A percentile compares a stretch with the other conserved stretches of the same genome.
Conservation (phyloP, 2,113 vertebrate genomes). For the Chinchilla lanigera region DNA sequence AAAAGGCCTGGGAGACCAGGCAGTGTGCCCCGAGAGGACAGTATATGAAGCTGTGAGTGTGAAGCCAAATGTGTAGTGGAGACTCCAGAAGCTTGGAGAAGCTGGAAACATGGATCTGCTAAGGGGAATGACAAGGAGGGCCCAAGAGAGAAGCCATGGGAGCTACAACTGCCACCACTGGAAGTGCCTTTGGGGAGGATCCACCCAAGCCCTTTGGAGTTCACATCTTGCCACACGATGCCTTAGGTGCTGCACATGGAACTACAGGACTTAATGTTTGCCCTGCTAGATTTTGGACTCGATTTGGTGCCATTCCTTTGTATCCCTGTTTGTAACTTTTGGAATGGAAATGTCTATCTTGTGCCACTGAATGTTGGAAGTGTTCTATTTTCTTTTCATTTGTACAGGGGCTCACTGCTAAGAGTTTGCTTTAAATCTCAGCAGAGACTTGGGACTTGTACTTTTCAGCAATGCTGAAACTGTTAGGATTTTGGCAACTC, state of each 20-base stretch:
- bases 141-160: background rate
- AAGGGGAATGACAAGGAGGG: background rate
- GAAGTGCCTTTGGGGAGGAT: background rate
- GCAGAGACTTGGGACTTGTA: background rate
- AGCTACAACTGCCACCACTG: background rate
- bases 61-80: background rate
- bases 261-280: background rate
- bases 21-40: background rate
- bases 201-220: background rate
- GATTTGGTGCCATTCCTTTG: background rate
- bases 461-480: background rate
- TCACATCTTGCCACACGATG: background rate
- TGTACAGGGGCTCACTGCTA: background rate
- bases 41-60: background rate
- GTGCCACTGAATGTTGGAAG: background rate
- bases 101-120: background rate
- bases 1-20: background rate
- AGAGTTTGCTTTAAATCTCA: background rate
- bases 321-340: background rate
- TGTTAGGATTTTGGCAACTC: background rate
- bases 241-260: background rate
- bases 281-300: background rate
- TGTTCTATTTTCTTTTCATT: background rate
- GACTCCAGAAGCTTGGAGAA: background rate
- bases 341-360: background rate